Percentiles rank a stretch among this genome's conserved stretches.
Conservation (phyloP, 1,140 invertebrate species). For the Drosophila repletoides region DNA sequence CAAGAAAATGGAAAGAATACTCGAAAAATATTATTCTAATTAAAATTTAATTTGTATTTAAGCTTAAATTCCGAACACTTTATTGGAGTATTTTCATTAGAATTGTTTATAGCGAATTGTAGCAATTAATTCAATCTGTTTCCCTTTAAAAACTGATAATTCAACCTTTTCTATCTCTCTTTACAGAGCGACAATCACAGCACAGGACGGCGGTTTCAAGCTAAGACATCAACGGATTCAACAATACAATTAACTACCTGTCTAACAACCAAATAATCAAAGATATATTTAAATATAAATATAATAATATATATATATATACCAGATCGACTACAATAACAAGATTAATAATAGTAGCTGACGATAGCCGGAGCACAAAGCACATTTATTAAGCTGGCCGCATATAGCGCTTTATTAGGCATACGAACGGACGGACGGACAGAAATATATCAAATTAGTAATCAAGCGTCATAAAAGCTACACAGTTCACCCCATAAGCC, state of each 20-base stretch:
- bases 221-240: conserved; percentile 23
- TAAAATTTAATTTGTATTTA: no score
- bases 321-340: conserved; percentile 3
- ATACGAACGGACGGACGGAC: conserved; percentile 21
- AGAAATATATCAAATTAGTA: conserved; percentile 63
- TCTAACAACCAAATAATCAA: no score
- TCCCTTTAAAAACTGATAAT: background rate
- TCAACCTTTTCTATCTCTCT: background rate
- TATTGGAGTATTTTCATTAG: no score
- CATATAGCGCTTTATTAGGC: conserved; percentile 66
- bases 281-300: background rate
- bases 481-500: conserved; percentile 25
- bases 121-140: background rate
- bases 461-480: conserved; percentile 56
- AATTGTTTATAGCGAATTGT: background rate
- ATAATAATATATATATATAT: background rate
- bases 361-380: conserved; percentile 21
- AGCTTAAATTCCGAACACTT: no score
- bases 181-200: conserved; percentile 46
- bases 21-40: no score
- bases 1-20: no score
- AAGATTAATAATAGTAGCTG: conserved; percentile 40
- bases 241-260: conserved; percentile 13
- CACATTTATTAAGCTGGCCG: conserved; percentile 45
- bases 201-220: conserved; percentile 32